A percentile compares a stretch with the other conserved stretches of the same genome.
These are phyloP conservation scores for Aethes cnicana DNA, from an alignment of 2,888 invertebrate genomes.

Conservation along the genomic window DNA sequence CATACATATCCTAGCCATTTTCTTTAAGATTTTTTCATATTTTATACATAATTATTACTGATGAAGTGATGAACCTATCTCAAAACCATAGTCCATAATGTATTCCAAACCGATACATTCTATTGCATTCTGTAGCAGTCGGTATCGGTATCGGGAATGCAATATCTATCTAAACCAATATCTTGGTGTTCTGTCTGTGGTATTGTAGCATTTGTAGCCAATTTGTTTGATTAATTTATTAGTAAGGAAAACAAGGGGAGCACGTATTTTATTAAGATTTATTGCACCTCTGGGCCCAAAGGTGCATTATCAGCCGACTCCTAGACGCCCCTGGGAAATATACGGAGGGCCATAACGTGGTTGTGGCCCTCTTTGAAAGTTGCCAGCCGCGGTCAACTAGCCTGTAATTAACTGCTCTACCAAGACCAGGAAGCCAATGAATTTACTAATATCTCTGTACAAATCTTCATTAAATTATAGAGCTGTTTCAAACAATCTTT, in stretches of 20 bases:
- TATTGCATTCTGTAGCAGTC: too few relatives aligned
- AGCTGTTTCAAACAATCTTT: background rate
- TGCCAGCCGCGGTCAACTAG: slow-evolving; percentile 42
- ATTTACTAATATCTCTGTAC: too few relatives aligned
- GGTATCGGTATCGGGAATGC: too few relatives aligned
- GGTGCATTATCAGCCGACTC: slow-evolving; percentile 60
- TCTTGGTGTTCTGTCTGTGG: too few relatives aligned
- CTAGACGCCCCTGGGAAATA: slow-evolving; percentile 62
- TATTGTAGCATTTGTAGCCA: slow-evolving; percentile 15
- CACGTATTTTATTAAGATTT: slow-evolving; percentile 68
- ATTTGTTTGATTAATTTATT: slow-evolving; percentile 38
- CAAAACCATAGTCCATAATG: too few relatives aligned
- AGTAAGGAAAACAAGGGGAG: slow-evolving; percentile 27
- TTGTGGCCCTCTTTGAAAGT: slow-evolving; percentile 45
- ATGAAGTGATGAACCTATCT: too few relatives aligned
- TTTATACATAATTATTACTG: too few relatives aligned
- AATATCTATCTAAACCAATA: too few relatives aligned
- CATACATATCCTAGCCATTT: too few relatives aligned
- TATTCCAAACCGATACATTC: too few relatives aligned
- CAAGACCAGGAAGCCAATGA: background rate
- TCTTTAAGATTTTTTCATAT: too few relatives aligned
- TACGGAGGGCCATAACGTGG: slow-evolving; percentile 51
- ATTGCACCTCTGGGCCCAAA: slow-evolving; percentile 59
- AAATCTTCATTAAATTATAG: too few relatives aligned
- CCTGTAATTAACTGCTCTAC: slow-evolving; percentile 36